phyloP scores from a whole-genome alignment of 2,113 vertebrate genomes.

The Indri indri region DNA sequence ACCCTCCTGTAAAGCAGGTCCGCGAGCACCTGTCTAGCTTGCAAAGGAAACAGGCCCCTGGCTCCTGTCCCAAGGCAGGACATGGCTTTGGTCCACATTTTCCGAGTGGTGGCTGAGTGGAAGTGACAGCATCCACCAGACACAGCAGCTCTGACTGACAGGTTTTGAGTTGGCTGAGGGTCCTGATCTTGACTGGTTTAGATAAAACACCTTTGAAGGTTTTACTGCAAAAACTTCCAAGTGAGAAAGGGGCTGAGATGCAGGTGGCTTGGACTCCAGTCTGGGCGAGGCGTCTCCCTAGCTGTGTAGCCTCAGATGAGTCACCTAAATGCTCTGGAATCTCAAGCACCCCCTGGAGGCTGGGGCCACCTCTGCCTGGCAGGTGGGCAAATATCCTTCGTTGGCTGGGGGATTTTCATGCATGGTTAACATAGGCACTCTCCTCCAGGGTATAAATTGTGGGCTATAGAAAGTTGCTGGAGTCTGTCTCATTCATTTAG shows the following conservation, averaged over 20 bases:
- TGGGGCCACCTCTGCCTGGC: too few species aligned
- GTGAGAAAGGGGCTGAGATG: neutral
- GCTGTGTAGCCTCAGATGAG: neutral
- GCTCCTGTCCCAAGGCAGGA: neutral
- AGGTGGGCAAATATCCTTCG: neutral
- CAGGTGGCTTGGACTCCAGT: neutral
- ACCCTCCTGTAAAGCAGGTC: neutral
- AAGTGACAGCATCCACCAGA: neutral
- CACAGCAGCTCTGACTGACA: neutral
- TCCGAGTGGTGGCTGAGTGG: neutral
- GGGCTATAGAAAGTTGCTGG: neutral
- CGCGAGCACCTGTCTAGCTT: neutral
- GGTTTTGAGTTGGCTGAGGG: neutral
- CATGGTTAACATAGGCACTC: fast-evolving
- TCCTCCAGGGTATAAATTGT: neutral
- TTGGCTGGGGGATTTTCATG: neutral
- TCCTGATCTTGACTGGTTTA: neutral
- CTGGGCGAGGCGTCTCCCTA: neutral
- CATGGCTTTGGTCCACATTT: neutral
- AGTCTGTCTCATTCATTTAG: neutral
- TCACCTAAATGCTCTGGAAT: neutral
- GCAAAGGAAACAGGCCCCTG: neutral
- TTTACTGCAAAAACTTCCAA: neutral
- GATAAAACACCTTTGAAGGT: neutral
- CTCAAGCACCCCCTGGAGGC: neutral